These are phyloP conservation scores for Drosophila sordidula DNA, from an alignment of 2,888 invertebrate species.

Conservation along the genomic window DNA sequence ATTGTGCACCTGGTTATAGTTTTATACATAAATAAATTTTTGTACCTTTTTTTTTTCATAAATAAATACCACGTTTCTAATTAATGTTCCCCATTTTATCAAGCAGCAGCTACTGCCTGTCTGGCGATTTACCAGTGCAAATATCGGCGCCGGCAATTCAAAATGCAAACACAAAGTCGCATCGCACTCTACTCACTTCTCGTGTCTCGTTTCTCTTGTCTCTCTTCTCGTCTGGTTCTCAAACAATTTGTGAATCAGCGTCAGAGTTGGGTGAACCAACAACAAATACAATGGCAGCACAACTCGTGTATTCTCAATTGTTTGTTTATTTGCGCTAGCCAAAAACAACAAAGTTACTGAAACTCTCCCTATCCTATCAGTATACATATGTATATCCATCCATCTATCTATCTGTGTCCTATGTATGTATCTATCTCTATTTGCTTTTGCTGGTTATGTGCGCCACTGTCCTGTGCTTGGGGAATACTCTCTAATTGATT, in stretches of 20 bases:
- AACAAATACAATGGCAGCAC: constrained; percentile 46
- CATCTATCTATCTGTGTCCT: not conserved
- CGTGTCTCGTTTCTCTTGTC: constrained; percentile 1
- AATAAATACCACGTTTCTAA: constrained; percentile 66
- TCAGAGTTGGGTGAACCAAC: constrained; percentile 43
- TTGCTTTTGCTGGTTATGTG: constrained; percentile 48
- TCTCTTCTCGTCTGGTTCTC: constrained; percentile 51
- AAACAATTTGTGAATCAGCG: constrained; percentile 72
- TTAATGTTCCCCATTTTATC: constrained; percentile 66
- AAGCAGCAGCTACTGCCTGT: constrained; percentile 43
- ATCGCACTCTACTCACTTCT: constrained; percentile 9
- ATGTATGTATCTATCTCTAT: constrained; percentile 33
- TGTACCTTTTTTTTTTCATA: not conserved
- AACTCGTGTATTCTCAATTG: constrained; percentile 68
- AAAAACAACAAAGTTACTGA: constrained; percentile 68
- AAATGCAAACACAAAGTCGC: constrained; percentile 74
- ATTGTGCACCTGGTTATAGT: constrained; percentile 1
- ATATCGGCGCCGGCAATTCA: constrained; percentile 70
- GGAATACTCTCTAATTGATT: constrained; percentile 76
- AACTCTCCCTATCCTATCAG: constrained; percentile 24
- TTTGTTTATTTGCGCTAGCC: constrained; percentile 77
- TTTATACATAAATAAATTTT: not conserved
- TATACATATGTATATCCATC: constrained; percentile 9
- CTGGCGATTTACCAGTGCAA: constrained; percentile 59
- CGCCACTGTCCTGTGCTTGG: constrained; percentile 51